Evolutionary conservation across 2,113 vertebrate species (phyloP), one percentile per base, ranked within the genome.

Genomic region (Empidonax alnorum): DNA sequence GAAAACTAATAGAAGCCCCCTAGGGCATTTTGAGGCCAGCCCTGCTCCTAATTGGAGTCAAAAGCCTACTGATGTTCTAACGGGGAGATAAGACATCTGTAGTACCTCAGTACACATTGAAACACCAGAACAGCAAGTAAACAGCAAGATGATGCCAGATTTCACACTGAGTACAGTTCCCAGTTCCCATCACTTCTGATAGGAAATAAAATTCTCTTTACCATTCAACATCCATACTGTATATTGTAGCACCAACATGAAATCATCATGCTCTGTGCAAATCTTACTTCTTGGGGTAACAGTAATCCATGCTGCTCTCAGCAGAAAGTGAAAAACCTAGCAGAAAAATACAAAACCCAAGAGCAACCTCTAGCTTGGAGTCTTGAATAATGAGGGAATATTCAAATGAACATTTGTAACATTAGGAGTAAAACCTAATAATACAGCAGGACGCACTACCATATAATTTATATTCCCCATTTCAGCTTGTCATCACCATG

Each of bases 371-470:
- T 59, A 79, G 35, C 33, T 88, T 50, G 56, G 30, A 90, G 27
- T 72, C 53, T 37, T 84, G 61, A 90, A 62, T 73, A 91, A 76
- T 73, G n/a, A 84, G 76, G 49, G 47, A 96, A 63, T 90, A 93
- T 41, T 84, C 5, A 14, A 86, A 79, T 52, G 47, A 92, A 87
- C 7, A 30, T 14, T 31, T 46, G 8, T 31, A 94, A 42, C 30
- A 56, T 50, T 59, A 84, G 41, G 55, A 81, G 5, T 74, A 68
- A 92, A 95, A 89, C 14, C 13, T 86, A 94, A 66, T 39, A 93
- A 90, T 35, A 86, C 90, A 83, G 35, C 52, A 83, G 66, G 58
- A 89, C 28, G 18, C 50, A 94, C 67, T 14, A 73, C 25, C 6
- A 8, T 66, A 85, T 87, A 61, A 93, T 79, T 90, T 84, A 59